Evolutionary conservation across 2,888 invertebrate species (phyloP).

Genomic region (Melanostoma scalare): DNA sequence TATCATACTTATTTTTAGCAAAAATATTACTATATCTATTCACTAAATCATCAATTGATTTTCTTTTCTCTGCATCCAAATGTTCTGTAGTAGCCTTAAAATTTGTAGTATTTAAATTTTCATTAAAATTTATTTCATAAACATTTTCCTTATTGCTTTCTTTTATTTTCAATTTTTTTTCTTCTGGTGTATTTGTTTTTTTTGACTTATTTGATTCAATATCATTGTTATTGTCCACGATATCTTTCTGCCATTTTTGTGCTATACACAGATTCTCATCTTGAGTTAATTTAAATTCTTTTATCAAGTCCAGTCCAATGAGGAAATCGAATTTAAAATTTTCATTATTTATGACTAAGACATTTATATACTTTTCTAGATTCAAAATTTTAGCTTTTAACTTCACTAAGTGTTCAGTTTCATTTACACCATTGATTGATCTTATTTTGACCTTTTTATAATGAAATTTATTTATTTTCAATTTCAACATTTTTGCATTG

Average conservation of each 20-base stretch:
- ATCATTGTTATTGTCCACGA: not conserved
- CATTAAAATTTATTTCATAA: slow-evolving; percentile 64
- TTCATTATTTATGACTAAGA: not conserved
- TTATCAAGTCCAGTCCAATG: slow-evolving; percentile 65
- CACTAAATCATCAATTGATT: slow-evolving; percentile 68
- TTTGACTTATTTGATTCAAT: not conserved
- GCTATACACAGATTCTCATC: slow-evolving; percentile 60
- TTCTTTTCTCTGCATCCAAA: slow-evolving; percentile 44
- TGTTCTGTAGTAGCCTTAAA: slow-evolving; percentile 42
- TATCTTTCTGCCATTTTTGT: slow-evolving; percentile 21
- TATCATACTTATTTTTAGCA: slow-evolving; percentile 75
- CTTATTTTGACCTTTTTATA: no score
- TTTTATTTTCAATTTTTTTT: slow-evolving; percentile 5
- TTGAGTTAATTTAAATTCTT: slow-evolving; percentile 54
- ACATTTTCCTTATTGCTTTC: slow-evolving; percentile 4
- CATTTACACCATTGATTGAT: no score
- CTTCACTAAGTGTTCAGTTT: no score
- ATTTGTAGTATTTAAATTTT: slow-evolving; percentile 45
- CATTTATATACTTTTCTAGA: no score
- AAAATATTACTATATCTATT: slow-evolving; percentile 73
- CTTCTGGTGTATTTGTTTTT: not conserved
- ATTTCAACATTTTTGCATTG: no score
- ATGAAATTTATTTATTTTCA: no score
- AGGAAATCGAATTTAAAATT: slow-evolving; percentile 68
- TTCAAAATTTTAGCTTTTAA: no score